Conservation (phyloP, 2,113 vertebrate species). For the Urocynchramus pylzowi region DNA sequence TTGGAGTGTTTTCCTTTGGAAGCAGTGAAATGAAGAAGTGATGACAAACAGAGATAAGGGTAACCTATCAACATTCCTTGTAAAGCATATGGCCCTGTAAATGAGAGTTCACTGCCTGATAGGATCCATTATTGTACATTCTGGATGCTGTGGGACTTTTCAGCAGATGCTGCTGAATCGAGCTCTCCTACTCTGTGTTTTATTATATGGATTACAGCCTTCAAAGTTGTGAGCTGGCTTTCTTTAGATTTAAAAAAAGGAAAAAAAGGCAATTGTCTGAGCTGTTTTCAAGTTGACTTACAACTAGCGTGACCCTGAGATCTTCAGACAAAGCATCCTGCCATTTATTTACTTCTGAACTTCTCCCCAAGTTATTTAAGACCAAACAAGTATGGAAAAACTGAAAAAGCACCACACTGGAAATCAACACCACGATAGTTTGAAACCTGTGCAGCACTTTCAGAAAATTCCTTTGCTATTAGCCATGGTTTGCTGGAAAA, state of each 20-base stretch:
- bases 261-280: background rate
- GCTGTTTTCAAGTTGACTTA: background rate
- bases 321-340: background rate
- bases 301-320: accelerated
- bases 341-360: constrained; percentile 9
- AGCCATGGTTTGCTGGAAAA: background rate
- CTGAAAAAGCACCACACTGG: background rate
- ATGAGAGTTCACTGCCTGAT: constrained; percentile 19
- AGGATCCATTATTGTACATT: constrained; percentile 3
- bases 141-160: background rate
- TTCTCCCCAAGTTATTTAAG: background rate
- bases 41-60: constrained; percentile 61
- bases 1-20: constrained; percentile 34
- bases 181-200: background rate
- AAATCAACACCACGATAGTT: background rate
- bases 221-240: background rate
- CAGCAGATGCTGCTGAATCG: constrained; percentile 1
- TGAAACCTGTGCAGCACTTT: background rate
- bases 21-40: constrained; percentile 46
- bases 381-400: background rate
- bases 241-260: background rate
- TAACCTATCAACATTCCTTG: constrained; percentile 49
- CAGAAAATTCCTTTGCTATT: background rate
- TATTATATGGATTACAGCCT: constrained; percentile 1
- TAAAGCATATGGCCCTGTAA: constrained; percentile 44